Conservation (phyloP, 2,888 invertebrate genomes). For the Lypha dubia region DNA sequence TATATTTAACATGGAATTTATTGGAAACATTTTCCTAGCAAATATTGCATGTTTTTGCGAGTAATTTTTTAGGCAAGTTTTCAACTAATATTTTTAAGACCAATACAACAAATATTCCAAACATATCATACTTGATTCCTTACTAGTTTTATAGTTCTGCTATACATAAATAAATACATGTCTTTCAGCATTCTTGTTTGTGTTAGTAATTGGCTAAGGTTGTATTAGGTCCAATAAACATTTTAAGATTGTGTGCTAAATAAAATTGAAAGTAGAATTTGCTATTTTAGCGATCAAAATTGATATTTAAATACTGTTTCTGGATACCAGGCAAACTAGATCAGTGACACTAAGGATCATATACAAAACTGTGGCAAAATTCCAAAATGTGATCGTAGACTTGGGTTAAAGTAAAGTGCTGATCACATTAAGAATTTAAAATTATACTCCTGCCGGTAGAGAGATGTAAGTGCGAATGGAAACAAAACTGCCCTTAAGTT, state of each 20-base stretch:
- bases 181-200: background rate
- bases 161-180: background rate
- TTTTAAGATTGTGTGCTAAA: background rate
- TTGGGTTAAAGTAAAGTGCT: too few relatives aligned
- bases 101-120: conserved; percentile 19
- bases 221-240: conserved; percentile 7
- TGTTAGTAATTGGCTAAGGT: background rate
- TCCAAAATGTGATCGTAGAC: too few relatives aligned
- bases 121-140: conserved; percentile 10
- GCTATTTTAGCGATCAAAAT: too few relatives aligned
- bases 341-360: too few relatives aligned
- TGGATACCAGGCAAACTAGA: too few relatives aligned
- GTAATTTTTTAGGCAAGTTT: background rate
- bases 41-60: background rate
- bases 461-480: too few relatives aligned
- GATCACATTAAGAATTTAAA: too few relatives aligned
- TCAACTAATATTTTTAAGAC: background rate
- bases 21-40: conserved; percentile 7
- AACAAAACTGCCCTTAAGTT: too few relatives aligned
- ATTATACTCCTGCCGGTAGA: too few relatives aligned
- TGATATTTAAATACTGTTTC: too few relatives aligned
- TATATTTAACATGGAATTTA: background rate
- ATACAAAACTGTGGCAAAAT: too few relatives aligned
- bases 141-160: conserved; percentile 6
- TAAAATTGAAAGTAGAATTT: too few relatives aligned